Conservation (phyloP, 1,140 invertebrate species). For the Goniozus legneri region DNA sequence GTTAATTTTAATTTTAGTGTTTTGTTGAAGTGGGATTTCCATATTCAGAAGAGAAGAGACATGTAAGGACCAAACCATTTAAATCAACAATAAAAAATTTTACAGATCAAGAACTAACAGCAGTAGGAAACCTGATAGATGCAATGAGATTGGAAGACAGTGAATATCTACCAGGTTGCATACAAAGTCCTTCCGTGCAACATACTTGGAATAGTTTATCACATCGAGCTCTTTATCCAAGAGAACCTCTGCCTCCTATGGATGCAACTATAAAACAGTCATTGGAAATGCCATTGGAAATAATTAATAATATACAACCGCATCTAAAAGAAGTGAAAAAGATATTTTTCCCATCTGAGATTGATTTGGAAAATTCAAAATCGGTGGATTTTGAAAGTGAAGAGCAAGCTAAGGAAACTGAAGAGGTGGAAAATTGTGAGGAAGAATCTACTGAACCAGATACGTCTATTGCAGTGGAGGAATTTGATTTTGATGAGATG, state of each 20-base stretch:
- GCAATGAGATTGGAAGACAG: conserved; percentile 19
- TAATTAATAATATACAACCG: conserved; percentile 6
- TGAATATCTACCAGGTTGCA: conserved; percentile 20
- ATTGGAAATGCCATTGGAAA: conserved; percentile 13
- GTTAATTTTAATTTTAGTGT: conserved; percentile 16
- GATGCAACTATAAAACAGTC: conserved; percentile 15
- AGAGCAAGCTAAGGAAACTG: not conserved
- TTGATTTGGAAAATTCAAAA: no score
- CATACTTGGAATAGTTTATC: conserved; percentile 24
- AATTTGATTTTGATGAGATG: not conserved
- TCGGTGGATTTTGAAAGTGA: no score
- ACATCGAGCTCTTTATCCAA: conserved; percentile 24
- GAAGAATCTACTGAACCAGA: not conserved
- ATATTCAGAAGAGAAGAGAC: conserved; percentile 23
- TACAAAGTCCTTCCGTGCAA: conserved; percentile 22
- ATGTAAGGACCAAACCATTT: conserved; percentile 16
- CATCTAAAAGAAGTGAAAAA: conserved; percentile 14
- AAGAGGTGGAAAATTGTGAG: not conserved
- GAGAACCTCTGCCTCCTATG: conserved; percentile 22
- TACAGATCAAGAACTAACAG: conserved; percentile 15
- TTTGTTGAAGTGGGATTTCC: conserved; percentile 22
- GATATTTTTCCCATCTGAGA: no score
- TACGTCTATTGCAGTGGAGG: not conserved
- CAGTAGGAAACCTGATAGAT: conserved; percentile 22
- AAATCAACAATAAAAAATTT: conserved; percentile 19